Conservation (phyloP, 1,140 invertebrate species). For the Halotydeus destructor region DNA sequence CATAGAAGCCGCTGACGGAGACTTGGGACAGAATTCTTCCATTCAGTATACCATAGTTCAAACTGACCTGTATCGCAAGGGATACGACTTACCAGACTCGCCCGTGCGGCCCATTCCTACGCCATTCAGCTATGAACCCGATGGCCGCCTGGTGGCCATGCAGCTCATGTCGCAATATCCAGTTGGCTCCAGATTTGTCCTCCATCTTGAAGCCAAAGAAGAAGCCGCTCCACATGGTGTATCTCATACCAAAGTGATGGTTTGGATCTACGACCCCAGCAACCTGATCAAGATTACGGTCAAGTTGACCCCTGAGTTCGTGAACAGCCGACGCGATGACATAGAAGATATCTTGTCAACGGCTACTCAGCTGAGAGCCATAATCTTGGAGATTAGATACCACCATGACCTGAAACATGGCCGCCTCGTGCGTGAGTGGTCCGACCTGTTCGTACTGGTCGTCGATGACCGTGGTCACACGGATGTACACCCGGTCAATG, state of each 20-base stretch:
- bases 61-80: conserved; percentile 5
- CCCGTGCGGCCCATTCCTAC: conserved; percentile 4
- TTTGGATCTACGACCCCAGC: conserved; percentile 2
- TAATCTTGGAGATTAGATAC: conserved; percentile 1
- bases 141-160: conserved; percentile 63
- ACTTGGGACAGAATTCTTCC: conserved; percentile 62
- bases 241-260: background rate
- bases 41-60: conserved; percentile 36
- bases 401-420: background rate
- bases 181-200: conserved; percentile 1
- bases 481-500: background rate
- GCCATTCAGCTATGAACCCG: conserved; percentile 48
- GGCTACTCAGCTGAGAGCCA: background rate
- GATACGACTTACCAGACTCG: conserved; percentile 20
- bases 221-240: background rate
- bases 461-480: conserved; percentile 1
- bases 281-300: conserved; percentile 3
- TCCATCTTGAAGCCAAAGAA: conserved; percentile 1
- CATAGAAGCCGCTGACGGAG: conserved; percentile 58
- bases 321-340: background rate
- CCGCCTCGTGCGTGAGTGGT: background rate
- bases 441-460: conserved; percentile 1
- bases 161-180: conserved; percentile 7
- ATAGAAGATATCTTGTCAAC: conserved; percentile 1
- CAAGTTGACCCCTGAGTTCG: background rate